Percentiles rank a stretch among this genome's conserved stretches.
Conservation (phyloP, 35 echinoderm and acorn worm species). For the Ophioderma brevispina region DNA sequence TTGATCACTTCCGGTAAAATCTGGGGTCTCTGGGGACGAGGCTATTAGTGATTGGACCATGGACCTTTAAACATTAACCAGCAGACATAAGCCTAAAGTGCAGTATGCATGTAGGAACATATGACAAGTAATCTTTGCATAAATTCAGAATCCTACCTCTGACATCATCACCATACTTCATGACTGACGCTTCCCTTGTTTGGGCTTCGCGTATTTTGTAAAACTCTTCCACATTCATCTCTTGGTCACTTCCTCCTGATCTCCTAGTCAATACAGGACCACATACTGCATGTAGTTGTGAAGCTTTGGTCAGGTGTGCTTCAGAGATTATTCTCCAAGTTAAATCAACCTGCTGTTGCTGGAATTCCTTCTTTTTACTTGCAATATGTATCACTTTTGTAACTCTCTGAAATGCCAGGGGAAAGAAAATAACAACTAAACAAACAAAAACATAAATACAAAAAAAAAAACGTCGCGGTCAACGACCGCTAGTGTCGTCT, state of each 20-base stretch:
- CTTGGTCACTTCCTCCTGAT: background rate
- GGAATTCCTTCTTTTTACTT: slow-evolving; percentile 15
- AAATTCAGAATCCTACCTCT: slow-evolving; percentile 46
- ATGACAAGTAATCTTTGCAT: too few species aligned
- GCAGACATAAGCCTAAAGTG: too few species aligned
- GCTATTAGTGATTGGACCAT: too few species aligned
- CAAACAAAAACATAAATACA: too few species aligned
- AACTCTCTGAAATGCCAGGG: background rate
- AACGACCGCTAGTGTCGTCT: too few species aligned
- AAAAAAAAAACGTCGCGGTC: too few species aligned
- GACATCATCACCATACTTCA: slow-evolving; percentile 82
- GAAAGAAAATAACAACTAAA: too few species aligned
- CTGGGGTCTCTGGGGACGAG: too few species aligned
- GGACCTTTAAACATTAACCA: too few species aligned
- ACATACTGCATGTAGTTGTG: background rate
- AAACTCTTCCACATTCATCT: slow-evolving; percentile 35
- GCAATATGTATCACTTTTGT: background rate
- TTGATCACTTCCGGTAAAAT: too few species aligned
- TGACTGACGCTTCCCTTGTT: slow-evolving; percentile 64
- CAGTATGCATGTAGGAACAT: too few species aligned
- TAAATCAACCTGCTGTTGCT: slow-evolving; percentile 48
- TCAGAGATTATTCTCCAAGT: slow-evolving; percentile 21
- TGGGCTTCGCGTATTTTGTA: slow-evolving; percentile 40
- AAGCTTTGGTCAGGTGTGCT: background rate
- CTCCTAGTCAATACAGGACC: background rate